Evolutionary conservation across 2,113 vertebrate genomes (phyloP), one percentile per base, ranked within the genome.

Genomic region (Aptenodytes patagonicus): DNA sequence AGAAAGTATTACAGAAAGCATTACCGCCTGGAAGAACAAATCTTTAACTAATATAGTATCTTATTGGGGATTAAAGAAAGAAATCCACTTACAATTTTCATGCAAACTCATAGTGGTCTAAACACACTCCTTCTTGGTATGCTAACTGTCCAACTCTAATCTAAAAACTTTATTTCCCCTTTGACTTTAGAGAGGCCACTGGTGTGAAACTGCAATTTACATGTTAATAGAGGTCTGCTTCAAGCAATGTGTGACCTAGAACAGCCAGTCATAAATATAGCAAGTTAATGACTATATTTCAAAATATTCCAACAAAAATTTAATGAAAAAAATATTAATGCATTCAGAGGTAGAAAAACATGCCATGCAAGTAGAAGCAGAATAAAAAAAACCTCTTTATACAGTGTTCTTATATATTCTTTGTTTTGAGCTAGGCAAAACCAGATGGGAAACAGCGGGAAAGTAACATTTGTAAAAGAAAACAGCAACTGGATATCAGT

Each of bases 151-250:
- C 34, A 89, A 62, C 22, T 92, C 49, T 77, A 89, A 92, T 90
- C 55, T 87, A 55, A 77, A 91, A 95, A 64, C 38, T 77, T 93
- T 91, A 88, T 95, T 97, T 90, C 87, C 54, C 65, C 17, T 93
- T 93, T 84, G 79, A 92, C 80, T 95, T 86, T 80, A 83, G 89
- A 52, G 58, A 95, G 86, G 44, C 54, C 58, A 82, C 72, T 93
- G 54, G 61, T 88, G 61, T 95, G 80, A 96, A 96, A 90, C 47
- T 83, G 57, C 71, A 96, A 92, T 96, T 94, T 97, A 61, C 75
- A 93, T 92, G n/a, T 90, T 95, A 95, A 96, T 94, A 86, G 73
- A 91, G 12, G 42, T 92, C 93, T 96, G 87, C 91, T 93, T 87
- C 82, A 84, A 97, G 87, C 76, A 72, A 62, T 78, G 7, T 81